Evolutionary conservation across 2,113 vertebrate genomes (phyloP).

Genomic region (Indri indri): DNA sequence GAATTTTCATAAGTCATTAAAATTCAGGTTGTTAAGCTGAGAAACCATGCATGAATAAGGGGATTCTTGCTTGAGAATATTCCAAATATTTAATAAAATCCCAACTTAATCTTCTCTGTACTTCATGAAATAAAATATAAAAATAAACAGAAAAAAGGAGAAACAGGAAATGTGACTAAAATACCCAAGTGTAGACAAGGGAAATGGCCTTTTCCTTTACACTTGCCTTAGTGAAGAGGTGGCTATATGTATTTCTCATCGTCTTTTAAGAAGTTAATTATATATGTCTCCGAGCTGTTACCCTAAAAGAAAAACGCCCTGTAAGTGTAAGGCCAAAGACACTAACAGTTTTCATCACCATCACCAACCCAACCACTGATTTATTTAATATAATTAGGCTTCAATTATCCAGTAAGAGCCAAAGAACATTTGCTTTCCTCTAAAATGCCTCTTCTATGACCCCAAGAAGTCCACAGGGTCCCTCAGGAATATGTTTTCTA

Average conservation of each 20-base stretch:
- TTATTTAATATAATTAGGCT: constrained; percentile 32
- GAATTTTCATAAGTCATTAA: constrained; percentile 24
- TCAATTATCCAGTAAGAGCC: constrained; percentile 17
- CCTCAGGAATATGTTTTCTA: constrained; percentile 17
- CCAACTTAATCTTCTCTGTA: not conserved
- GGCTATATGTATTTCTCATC: not conserved
- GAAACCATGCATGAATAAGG: not conserved
- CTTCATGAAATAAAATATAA: not conserved
- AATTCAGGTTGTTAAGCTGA: constrained; percentile 8
- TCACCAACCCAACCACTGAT: not conserved
- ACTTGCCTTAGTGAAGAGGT: not conserved
- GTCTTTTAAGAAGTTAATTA: not conserved
- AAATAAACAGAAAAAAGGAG: not conserved
- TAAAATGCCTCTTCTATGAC: constrained; percentile 23
- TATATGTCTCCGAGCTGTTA: not conserved
- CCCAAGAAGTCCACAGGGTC: not conserved
- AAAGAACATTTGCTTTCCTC: constrained; percentile 30
- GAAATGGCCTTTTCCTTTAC: not conserved
- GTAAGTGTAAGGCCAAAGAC: not conserved
- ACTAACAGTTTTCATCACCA: not conserved
- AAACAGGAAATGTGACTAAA: not conserved
- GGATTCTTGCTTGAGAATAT: not conserved
- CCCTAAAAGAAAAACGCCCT: not conserved
- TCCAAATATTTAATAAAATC: not conserved
- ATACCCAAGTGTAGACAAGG: not conserved